phyloP scores from a whole-genome alignment of 2,888 invertebrate genomes.

The Drosophila lutescens region DNA sequence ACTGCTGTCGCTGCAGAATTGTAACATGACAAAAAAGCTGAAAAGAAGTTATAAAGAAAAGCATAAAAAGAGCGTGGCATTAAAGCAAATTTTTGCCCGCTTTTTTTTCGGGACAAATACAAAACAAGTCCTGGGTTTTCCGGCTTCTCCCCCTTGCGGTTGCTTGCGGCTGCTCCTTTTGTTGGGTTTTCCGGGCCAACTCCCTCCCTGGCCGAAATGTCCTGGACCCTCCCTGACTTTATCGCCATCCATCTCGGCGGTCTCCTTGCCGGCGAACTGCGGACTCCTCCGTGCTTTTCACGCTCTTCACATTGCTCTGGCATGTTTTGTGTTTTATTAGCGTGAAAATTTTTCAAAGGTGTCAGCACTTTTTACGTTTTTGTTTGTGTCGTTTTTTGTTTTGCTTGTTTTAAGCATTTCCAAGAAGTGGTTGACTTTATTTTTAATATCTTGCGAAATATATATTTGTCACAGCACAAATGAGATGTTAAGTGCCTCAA shows the following conservation, averaged over 20 bases:
- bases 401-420: conserved; percentile 21
- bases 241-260: conserved; percentile 47
- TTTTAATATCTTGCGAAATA: conserved; percentile 25
- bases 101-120: conserved; percentile 50
- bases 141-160: conserved; percentile 25
- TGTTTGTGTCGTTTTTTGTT: conserved; percentile 15
- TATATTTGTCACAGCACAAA: conserved; percentile 33
- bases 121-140: conserved; percentile 57
- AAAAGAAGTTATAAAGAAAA: conserved; percentile 74
- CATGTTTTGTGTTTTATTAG: conserved; percentile 77
- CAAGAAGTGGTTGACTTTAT: conserved; percentile 38
- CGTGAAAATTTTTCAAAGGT: conserved; percentile 76
- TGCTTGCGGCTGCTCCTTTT: conserved; percentile 47
- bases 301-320: conserved; percentile 61
- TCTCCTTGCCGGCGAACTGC: background rate
- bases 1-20: conserved; percentile 75
- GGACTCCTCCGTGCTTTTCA: conserved; percentile 47
- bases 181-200: conserved; percentile 28
- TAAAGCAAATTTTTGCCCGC: conserved; percentile 71
- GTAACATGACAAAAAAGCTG: conserved; percentile 56
- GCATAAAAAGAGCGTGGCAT: conserved; percentile 69
- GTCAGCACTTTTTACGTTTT: conserved; percentile 68
- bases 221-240: conserved; percentile 54
- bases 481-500: conserved; percentile 9
- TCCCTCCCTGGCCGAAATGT: background rate